Base-by-base conservation (phyloP, 2,888 invertebrate species). In the Chloromyia formosa region DNA sequence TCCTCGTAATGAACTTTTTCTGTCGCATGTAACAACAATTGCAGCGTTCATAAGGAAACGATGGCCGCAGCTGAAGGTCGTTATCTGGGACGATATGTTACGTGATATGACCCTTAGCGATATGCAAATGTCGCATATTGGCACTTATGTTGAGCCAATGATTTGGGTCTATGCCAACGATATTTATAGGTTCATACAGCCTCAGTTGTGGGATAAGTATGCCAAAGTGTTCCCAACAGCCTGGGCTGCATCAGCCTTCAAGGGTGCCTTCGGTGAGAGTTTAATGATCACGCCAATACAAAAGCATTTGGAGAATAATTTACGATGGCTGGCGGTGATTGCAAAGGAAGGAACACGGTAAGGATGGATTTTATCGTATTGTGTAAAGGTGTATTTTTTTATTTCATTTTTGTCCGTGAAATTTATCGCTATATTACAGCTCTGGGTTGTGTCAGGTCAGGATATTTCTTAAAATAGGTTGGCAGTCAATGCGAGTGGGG, bases 71-170 rank as follows among this genome's bases (percentile, higher is more conserved):
- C 82, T 91, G 20, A 87, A 87, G 16, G 87, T 91, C 0, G 89
- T 94, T 75, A 90, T 94, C 80, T 94, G 94, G 94, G 93, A 94
- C 80, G 94, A 94, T 82, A 93, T 94, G 92, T 83, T 94, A 74
- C 84, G 93, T 0, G 89, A 90, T 79, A 86, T 92, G 78, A 86
- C 89, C 1, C 83, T 88, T 61, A 87, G 88, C 76, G 87, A 87
- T 76, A 85, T 92, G 84, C 86, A 89, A 74, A 88, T 89, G 76
- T 88, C 88, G 35, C 88, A 89, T 56, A 86, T 93, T 16, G 91
- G 91, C 0, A 85, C 87, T 42, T 85, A 91, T 53, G 92, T 93
- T 0, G 92, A 93, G 80, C 92, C 92, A 0, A 93, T 93, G 92
- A 89, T 93, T 27, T 94, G 94, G 93, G 92, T 92, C 2, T 94